phyloP scores from a whole-genome alignment of 2,888 invertebrate genomes.

The Romanomermis culicivorax region DNA sequence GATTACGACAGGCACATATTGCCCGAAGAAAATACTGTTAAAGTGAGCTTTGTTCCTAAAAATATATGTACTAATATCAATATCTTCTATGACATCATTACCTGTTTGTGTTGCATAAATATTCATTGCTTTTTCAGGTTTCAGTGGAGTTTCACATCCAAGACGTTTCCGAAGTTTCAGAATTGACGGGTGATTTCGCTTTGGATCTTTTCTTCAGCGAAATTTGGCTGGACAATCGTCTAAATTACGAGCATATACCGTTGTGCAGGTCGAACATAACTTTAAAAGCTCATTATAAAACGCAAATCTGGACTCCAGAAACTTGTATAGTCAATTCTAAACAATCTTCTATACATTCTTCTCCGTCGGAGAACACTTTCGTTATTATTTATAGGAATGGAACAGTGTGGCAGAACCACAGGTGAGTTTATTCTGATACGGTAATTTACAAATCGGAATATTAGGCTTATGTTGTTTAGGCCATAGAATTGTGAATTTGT shows the following conservation, averaged over 20 bases:
- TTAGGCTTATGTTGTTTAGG: too few relatives aligned
- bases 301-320: conserved; percentile 27
- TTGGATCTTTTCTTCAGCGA: conserved; percentile 25
- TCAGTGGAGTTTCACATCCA: conserved; percentile 27
- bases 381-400: conserved; percentile 28
- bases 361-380: conserved; percentile 27
- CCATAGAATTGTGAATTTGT: too few relatives aligned
- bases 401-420: neutral
- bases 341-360: conserved; percentile 21
- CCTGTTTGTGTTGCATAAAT: neutral
- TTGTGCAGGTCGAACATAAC: conserved; percentile 28
- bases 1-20: conserved; percentile 4
- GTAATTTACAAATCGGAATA: too few relatives aligned
- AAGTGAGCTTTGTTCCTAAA: too few relatives aligned
- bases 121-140: too few relatives aligned
- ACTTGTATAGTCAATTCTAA: conserved; percentile 25
- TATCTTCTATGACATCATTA: too few relatives aligned
- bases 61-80: too few relatives aligned
- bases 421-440: too few relatives aligned
- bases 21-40: neutral
- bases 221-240: conserved; percentile 8
- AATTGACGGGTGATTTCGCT: conserved; percentile 26
- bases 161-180: conserved; percentile 26
- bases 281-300: conserved; percentile 24
- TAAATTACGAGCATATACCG: conserved; percentile 18